A percentile compares a stretch with the other conserved stretches of the same genome.
phyloP scores from a whole-genome alignment of 2,113 vertebrate species.

The Lagopus muta region DNA sequence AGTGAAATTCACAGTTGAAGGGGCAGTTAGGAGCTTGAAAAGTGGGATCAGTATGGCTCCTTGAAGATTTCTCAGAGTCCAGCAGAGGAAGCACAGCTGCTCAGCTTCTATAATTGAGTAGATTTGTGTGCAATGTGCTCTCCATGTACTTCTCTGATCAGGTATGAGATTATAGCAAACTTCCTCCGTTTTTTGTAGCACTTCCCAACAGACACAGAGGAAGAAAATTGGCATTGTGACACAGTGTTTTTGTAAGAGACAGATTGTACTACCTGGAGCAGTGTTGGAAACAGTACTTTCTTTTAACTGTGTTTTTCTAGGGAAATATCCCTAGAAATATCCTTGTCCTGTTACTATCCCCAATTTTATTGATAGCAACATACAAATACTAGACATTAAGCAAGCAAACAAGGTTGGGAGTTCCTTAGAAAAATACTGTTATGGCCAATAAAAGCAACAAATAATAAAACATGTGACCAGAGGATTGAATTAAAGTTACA shows the following conservation, averaged over 20 bases:
- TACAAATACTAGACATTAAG: not conserved
- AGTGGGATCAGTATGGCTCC: fast-evolving
- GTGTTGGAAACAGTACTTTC: not conserved
- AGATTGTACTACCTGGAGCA: not conserved
- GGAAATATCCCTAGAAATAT: not conserved
- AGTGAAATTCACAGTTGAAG: constrained; percentile 1
- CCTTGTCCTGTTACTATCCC: not conserved
- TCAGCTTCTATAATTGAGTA: not conserved
- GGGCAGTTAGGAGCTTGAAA: not conserved
- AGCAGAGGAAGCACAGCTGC: not conserved
- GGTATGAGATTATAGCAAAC: not conserved
- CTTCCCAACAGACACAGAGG: not conserved
- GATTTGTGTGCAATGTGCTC: fast-evolving
- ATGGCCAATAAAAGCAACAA: not conserved
- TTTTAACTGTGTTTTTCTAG: not conserved
- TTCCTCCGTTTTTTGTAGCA: fast-evolving
- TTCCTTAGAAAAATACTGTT: not conserved
- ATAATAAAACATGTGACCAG: not conserved
- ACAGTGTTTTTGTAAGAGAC: not conserved
- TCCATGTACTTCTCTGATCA: not conserved
- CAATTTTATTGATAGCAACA: not conserved
- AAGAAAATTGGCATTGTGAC: not conserved
- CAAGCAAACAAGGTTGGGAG: not conserved
- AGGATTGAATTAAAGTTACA: not conserved
- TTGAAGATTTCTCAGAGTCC: not conserved